These are phyloP conservation scores for Troides oblongomaculatus DNA, from an alignment of 2,888 invertebrate species.

Conservation along the genomic window DNA sequence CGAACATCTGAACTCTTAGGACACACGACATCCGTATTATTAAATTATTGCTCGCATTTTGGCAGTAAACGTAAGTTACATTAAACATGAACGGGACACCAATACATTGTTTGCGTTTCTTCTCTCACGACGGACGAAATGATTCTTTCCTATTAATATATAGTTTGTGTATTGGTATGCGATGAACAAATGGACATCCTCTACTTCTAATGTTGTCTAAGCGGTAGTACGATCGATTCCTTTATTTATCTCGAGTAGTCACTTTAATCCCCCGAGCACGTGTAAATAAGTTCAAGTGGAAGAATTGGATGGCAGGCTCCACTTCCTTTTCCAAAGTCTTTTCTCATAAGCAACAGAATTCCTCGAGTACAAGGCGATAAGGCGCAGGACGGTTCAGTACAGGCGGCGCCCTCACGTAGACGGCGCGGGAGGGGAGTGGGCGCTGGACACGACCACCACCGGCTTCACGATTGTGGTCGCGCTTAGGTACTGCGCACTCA, in stretches of 20 bases:
- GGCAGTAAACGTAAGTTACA: constrained; percentile 40
- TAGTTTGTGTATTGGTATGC: background rate
- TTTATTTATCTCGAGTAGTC: background rate
- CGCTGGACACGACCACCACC: constrained; percentile 81
- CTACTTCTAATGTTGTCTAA: background rate
- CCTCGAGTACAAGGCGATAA: constrained; percentile 38
- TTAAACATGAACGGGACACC: constrained; percentile 26
- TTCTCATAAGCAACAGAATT: constrained; percentile 9
- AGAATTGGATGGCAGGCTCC: background rate
- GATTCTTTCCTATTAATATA: constrained; percentile 3
- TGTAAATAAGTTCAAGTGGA: background rate
- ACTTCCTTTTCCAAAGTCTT: background rate
- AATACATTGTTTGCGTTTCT: constrained; percentile 21
- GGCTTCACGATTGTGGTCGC: constrained; percentile 83
- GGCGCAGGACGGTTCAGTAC: constrained; percentile 32
- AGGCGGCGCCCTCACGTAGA: constrained; percentile 38
- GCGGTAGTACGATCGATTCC: background rate
- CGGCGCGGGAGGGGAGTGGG: constrained; percentile 43
- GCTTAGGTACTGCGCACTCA: constrained; percentile 84
- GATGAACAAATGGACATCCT: constrained; percentile 2
- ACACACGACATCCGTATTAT: constrained; percentile 19
- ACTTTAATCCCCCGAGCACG: background rate
- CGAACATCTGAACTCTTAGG: constrained; percentile 3
- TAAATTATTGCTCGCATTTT: constrained; percentile 43
- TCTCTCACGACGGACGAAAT: constrained; percentile 21